Evolutionary conservation across 2,888 invertebrate species (phyloP), one percentile per base, ranked within the genome.

Genomic region (Falcaria lacertinaria): DNA sequence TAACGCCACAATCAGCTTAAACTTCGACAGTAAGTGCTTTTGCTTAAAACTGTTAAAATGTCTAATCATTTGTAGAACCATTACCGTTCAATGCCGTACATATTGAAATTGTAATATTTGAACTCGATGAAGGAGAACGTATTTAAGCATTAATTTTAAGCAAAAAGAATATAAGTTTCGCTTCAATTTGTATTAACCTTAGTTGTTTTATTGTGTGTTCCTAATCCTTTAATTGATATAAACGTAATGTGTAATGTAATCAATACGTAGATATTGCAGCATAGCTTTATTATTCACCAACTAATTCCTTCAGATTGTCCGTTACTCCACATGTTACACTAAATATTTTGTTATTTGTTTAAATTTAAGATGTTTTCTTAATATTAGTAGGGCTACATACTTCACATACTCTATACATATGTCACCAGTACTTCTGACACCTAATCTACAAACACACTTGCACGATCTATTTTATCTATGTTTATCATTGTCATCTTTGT

Each of bases 1-100:
- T 81, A 97, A 97, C 85, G 97, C 97, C 52, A 97, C 97, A 54
- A 97, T 98, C 88, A 97, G 97, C 90, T 94, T 98, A 70, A 98
- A 98, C 91, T 97, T 98, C 91, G 97, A 97, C 94, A 98, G 98
- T 98, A 93, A 96, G 97, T 95, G 57, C 43, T 49, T 15, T 15
- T 7, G 4, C 19, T 13, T 13, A 36, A 22, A 44, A 35, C 11
- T 28, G 38, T 28, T 11, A 41, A 37, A 25, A n/a, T 36, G 33
- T 28, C 34, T 36, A 6, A 13, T 14, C 14, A 37, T 22, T 6
- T n/a, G 8, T 14, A 14, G 14, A 6, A 17, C 8, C 14, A 8
- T 11, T 2, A 11, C 11, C 11, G 11, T 28, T 11, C 19, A 17
- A 35, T 13, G 4, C 32, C 8, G 8, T 32, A 32, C 32, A n/a